Evolutionary conservation across 2,888 invertebrate species (phyloP).

Genomic region (Agrotis segetum): DNA sequence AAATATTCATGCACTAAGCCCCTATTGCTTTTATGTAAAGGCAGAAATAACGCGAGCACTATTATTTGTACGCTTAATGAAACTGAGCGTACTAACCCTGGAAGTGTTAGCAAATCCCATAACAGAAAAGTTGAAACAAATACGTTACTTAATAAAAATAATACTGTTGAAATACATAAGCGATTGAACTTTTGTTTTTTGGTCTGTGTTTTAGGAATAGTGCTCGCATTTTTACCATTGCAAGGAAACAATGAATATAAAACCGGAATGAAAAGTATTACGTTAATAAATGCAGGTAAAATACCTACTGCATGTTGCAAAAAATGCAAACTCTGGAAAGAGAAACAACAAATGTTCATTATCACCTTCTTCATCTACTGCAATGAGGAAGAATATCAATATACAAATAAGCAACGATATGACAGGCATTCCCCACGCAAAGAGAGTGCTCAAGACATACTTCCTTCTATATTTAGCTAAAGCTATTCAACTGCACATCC

Average conservation of each 20-base stretch:
- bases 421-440: neutral
- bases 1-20: neutral
- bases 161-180: constrained; percentile 2
- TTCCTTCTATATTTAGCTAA: too few relatives aligned
- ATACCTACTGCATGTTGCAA: neutral
- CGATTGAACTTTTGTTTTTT: constrained; percentile 1
- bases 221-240: neutral
- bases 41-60: constrained; percentile 9
- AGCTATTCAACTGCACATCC: neutral
- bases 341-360: neutral
- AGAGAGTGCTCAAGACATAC: neutral
- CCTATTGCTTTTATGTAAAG: constrained; percentile 24
- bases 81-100: neutral
- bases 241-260: constrained; percentile 1
- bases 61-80: constrained; percentile 16
- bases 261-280: constrained; percentile 1
- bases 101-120: neutral
- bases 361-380: neutral
- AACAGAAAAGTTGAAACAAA: neutral
- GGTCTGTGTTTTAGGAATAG: neutral
- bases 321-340: neutral
- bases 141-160: constrained; percentile 1
- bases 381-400: neutral
- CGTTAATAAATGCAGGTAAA: neutral
- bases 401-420: neutral